A percentile compares a stretch with the other conserved stretches of the same genome.
phyloP scores from a whole-genome alignment of 92 coral and sea anemone species.

The Pocillopora grandis region DNA sequence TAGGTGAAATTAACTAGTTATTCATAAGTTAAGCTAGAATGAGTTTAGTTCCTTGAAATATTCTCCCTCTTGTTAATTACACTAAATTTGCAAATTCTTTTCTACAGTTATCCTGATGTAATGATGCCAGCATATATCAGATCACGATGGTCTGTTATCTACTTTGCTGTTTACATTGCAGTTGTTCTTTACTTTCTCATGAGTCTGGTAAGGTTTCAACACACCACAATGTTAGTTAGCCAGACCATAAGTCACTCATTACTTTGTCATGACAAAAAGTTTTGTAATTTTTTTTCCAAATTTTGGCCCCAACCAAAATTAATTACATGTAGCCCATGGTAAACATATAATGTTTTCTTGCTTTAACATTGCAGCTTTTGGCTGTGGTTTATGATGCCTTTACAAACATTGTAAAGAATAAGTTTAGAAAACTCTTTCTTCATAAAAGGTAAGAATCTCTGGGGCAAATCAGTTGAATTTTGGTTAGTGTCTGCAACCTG shows the following conservation, averaged over 20 bases:
- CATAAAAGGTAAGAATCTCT: slow-evolving; percentile 71
- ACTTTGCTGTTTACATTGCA: slow-evolving; percentile 42
- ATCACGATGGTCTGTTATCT: slow-evolving; percentile 81
- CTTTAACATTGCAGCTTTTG: slow-evolving; percentile 56
- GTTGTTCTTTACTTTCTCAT: slow-evolving; percentile 79
- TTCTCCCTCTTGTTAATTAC: not conserved
- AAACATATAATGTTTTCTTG: too few species aligned
- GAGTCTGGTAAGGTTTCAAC: slow-evolving; percentile 81
- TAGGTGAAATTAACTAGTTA: too few species aligned
- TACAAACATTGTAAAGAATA: slow-evolving; percentile 81
- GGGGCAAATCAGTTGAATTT: too few species aligned
- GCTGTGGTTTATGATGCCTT: slow-evolving; percentile 96
- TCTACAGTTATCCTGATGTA: slow-evolving; percentile 92
- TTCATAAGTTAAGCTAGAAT: too few species aligned
- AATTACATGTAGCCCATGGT: not conserved
- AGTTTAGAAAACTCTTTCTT: slow-evolving; percentile 82
- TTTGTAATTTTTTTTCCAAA: not conserved
- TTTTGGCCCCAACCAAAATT: not conserved
- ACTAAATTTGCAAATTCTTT: not conserved
- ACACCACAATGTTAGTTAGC: too few species aligned
- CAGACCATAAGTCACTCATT: too few species aligned
- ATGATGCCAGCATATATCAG: slow-evolving; percentile 93
- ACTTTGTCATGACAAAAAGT: not conserved
- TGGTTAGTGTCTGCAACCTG: too few species aligned
- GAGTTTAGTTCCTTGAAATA: not conserved